Evolutionary conservation across 2,113 vertebrate genomes (phyloP).

Genomic region (Heterochromis multidens): DNA sequence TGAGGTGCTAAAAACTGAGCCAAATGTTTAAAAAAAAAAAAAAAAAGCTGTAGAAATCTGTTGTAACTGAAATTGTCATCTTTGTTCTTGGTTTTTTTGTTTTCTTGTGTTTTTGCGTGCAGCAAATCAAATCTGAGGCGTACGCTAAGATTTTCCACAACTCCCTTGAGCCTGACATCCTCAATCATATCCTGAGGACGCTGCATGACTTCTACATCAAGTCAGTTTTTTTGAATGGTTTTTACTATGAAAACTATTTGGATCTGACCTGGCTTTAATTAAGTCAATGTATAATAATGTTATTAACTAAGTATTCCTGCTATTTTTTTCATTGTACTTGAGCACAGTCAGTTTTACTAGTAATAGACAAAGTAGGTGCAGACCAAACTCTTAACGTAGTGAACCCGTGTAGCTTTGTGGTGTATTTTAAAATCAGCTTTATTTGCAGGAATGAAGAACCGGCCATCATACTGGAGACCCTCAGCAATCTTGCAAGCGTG

Average conservation of each 20-base stretch:
- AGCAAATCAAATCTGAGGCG: conserved; percentile 88
- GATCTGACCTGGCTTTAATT: background rate
- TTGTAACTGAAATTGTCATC: background rate
- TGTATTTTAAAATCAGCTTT: background rate
- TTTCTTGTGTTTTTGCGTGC: background rate
- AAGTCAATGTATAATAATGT: too few species aligned
- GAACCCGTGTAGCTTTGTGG: background rate
- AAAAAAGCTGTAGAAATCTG: background rate
- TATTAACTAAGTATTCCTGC: too few species aligned
- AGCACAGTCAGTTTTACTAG: too few species aligned
- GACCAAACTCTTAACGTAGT: background rate
- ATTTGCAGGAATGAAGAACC: conserved; percentile 82
- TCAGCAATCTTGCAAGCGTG: conserved; percentile 82
- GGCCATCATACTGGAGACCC: conserved; percentile 79
- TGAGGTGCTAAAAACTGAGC: too few species aligned
- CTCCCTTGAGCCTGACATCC: conserved; percentile 89
- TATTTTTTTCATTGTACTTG: too few species aligned
- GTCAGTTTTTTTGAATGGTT: conserved; percentile 70
- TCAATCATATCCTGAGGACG: conserved; percentile 85
- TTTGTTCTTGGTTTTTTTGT: background rate
- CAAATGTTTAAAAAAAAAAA: accelerated
- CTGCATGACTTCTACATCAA: conserved; percentile 84
- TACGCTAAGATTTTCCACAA: conserved; percentile 86
- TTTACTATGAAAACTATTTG: too few species aligned
- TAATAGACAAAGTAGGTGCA: background rate